Conservation (phyloP, 2,797 vertebrate species). For the Microtus obscurus region DNA sequence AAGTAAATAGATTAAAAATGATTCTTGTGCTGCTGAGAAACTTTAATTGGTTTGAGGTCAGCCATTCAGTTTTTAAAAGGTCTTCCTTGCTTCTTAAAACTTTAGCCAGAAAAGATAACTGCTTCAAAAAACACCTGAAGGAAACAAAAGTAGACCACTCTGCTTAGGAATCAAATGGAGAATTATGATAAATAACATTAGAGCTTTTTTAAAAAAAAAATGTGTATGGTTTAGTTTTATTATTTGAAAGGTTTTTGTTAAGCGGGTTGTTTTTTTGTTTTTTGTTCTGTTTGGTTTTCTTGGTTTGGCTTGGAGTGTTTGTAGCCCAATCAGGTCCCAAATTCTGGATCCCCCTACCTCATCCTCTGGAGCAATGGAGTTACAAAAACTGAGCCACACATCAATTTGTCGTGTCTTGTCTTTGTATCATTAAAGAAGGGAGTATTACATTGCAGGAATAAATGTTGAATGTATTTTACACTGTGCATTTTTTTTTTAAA, state of each 20-base stretch:
- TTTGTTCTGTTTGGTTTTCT: neutral
- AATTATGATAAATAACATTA: constrained; percentile 20
- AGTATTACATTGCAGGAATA: constrained; percentile 19
- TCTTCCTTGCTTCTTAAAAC: constrained; percentile 16
- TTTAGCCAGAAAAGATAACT: constrained; percentile 56
- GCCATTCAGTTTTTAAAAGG: constrained; percentile 49
- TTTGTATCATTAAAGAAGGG: constrained; percentile 36
- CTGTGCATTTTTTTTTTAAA: neutral
- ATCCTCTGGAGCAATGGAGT: neutral
- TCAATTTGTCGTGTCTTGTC: constrained; percentile 13
- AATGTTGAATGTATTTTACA: neutral
- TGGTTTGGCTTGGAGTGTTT: neutral
- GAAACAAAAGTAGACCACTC: neutral
- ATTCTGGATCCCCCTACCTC: neutral
- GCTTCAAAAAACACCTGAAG: constrained; percentile 7
- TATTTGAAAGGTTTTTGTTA: neutral
- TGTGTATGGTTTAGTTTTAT: constrained; percentile 9
- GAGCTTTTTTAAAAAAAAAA: neutral
- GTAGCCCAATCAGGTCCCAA: neutral
- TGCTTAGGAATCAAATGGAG: constrained; percentile 53
- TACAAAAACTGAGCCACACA: neutral
- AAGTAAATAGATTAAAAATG: constrained; percentile 60
- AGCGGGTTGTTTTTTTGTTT: accelerated
- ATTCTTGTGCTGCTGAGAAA: constrained; percentile 49
- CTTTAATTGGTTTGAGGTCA: constrained; percentile 47